Evolutionary conservation across 1,140 invertebrate genomes (phyloP).

Genomic region (Drosophila auraria): DNA sequence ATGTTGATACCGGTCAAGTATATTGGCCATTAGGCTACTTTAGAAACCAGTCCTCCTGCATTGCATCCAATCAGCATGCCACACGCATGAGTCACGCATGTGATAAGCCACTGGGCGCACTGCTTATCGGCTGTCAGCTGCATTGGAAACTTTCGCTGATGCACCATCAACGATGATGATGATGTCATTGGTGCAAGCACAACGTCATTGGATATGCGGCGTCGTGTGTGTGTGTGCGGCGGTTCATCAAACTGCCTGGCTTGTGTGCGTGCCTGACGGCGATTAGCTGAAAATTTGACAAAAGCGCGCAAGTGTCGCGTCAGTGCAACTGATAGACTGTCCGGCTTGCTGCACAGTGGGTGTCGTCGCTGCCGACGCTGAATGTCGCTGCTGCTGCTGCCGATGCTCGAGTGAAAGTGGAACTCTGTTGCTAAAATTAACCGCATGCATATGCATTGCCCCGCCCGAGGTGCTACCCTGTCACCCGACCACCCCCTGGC

Average conservation of each 20-base stretch:
- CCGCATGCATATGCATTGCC: conserved; percentile 61
- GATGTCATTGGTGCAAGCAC: conserved; percentile 53
- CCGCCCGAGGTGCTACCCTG: conserved; percentile 11
- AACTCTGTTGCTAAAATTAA: conserved; percentile 80
- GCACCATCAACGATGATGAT: conserved; percentile 19
- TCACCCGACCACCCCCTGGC: background rate
- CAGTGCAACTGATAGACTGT: conserved; percentile 25
- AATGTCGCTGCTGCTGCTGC: background rate
- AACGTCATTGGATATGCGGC: conserved; percentile 34
- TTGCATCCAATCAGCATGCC: conserved; percentile 52
- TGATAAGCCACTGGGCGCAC: conserved; percentile 21
- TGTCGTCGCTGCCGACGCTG: conserved; percentile 37
- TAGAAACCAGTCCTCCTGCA: conserved; percentile 18
- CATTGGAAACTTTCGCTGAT: conserved; percentile 54
- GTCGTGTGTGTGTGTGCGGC: conserved; percentile 10
- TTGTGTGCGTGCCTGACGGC: conserved; percentile 37
- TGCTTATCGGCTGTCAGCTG: conserved; percentile 36
- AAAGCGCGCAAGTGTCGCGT: conserved; percentile 74
- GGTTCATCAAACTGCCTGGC: conserved; percentile 71
- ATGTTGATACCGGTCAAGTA: background rate
- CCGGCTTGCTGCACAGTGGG: conserved; percentile 50
- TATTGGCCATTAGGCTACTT: background rate
- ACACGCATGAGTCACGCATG: conserved; percentile 53
- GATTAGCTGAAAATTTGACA: conserved; percentile 79
- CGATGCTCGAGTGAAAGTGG: conserved; percentile 69